Evolutionary conservation across 2,888 invertebrate genomes (phyloP), one percentile per base, ranked within the genome.

Genomic region (Nasonovia ribisnigri): DNA sequence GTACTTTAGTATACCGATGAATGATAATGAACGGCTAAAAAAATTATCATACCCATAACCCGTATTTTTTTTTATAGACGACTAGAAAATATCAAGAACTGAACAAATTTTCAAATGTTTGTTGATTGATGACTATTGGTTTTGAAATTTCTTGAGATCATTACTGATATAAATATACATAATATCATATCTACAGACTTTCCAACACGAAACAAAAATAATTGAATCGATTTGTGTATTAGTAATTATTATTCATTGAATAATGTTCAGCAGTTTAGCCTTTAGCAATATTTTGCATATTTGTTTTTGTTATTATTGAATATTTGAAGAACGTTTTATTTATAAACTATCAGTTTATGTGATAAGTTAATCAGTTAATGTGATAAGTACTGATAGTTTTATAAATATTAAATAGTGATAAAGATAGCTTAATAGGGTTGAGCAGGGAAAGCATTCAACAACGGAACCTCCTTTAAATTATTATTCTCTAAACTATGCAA

Each of bases 21-120:
- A 67, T 48, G 46, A 77, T 48, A 29, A 60, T 29, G 89, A 60
- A 89, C 26, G 36, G 48, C 77, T 48, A 90, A 90, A 36, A 67
- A 48, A 77, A 51, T 36, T 36, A 77, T 77, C 77, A 77, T 36
- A 77, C 77, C 20, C 36, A 77, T 77, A 77, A 77, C 8, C 36
- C 77, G 20, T 77, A 36, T 77, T 77, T 77, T 77, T 67, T 10
- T n/a, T 77, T 8, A 5, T 77, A 77, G 36, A 77, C 6, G 20
- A 77, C 36, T 77, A 36, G 77, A 77, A 77, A 77, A 77, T 77
- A 36, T 20, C 20, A 36, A 20, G 3, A 36, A 77, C 77, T 36
- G 77, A 77, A 20, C 20, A 77, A 8, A 36, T 77, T 36, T 77
- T 77, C 77, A 36, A 36, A 0, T 36, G 6, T 77, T 20, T 36